A percentile compares a stretch with the other conserved stretches of the same genome.
Conservation (phyloP, 2,113 vertebrate species). For the Hyperoodon ampullatus region DNA sequence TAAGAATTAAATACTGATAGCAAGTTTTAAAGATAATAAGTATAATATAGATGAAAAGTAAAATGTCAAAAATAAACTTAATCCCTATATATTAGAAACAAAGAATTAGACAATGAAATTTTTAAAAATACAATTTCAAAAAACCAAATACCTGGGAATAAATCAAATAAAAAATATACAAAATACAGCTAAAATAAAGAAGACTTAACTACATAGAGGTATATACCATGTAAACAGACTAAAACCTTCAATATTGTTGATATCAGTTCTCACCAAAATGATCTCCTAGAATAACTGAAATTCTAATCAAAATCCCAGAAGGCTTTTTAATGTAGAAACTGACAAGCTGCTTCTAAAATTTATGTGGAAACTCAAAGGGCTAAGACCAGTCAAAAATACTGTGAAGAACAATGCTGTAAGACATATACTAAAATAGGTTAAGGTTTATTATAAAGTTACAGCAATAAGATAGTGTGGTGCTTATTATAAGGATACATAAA, state of each 20-base stretch:
- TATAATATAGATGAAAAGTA: background rate
- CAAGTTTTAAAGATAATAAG: background rate
- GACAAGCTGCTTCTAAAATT: conserved; percentile 24
- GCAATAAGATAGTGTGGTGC: background rate
- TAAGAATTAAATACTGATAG: background rate
- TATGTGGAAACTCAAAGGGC: background rate
- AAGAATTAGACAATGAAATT: background rate
- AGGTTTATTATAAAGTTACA: background rate
- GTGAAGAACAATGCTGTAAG: background rate
- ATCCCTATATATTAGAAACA: background rate
- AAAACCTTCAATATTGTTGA: background rate
- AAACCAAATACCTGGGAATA: background rate
- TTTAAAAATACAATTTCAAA: background rate
- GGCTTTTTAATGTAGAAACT: background rate
- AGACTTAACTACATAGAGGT: background rate
- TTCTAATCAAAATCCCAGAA: conserved; percentile 4
- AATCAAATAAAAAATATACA: conserved; percentile 17
- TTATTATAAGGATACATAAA: background rate
- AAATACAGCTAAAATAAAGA: background rate
- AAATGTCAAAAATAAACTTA: conserved; percentile 46
- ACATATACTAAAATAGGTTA: background rate
- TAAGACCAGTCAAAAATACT: background rate
- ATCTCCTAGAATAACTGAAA: background rate
- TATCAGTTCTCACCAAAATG: conserved; percentile 34
- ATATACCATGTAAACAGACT: background rate